Conservation (phyloP, 2,888 invertebrate genomes). For the Pilophorus perplexus region DNA sequence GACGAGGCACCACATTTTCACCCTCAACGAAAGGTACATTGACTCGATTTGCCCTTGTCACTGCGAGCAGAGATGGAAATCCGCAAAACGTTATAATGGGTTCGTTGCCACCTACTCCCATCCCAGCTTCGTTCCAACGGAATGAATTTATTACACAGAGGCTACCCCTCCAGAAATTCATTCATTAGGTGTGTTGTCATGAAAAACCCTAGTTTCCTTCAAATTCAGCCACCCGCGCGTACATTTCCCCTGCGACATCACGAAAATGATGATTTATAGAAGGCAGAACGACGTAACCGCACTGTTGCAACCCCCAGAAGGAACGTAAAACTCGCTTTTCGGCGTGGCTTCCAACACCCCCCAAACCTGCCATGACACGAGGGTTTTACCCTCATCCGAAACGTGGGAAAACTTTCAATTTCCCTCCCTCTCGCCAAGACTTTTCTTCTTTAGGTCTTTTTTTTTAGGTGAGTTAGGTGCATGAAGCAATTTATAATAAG, state of each 20-base stretch:
- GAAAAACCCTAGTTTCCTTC: background rate
- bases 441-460: background rate
- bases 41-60: too few relatives aligned
- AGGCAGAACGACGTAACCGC: background rate
- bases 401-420: conserved; percentile 18
- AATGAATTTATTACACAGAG: too few relatives aligned
- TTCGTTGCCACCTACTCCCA: too few relatives aligned
- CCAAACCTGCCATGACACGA: background rate
- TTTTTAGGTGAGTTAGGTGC: background rate
- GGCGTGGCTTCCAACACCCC: background rate
- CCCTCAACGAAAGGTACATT: too few relatives aligned
- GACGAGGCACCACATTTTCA: too few relatives aligned
- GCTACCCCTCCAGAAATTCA: too few relatives aligned
- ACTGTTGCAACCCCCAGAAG: too few relatives aligned
- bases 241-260: background rate
- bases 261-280: conserved; percentile 9
- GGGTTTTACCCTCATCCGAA: conserved; percentile 3
- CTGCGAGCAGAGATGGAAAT: too few relatives aligned
- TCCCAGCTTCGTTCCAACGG: too few relatives aligned
- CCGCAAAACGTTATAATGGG: too few relatives aligned
- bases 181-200: too few relatives aligned
- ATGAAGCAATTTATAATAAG: conserved; percentile 13
- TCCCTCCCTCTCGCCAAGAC: background rate
- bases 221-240: background rate
- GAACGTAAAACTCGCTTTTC: too few relatives aligned